These are phyloP conservation scores for Anniella stebbinsi DNA, from an alignment of 2,797 vertebrate species.

Conservation along the genomic window DNA sequence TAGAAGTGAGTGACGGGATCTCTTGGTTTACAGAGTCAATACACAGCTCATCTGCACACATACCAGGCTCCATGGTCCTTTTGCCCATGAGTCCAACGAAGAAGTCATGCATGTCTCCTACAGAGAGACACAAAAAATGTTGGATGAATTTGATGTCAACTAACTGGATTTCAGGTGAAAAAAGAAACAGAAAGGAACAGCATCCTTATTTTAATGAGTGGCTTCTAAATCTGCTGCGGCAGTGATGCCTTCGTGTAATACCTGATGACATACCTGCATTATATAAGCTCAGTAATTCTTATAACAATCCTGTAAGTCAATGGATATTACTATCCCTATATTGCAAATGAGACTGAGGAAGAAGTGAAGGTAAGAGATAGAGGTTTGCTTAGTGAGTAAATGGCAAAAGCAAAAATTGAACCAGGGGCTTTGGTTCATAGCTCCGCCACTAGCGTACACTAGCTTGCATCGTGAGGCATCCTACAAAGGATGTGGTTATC, in stretches of 20 bases:
- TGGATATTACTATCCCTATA: background rate
- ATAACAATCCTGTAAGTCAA: background rate
- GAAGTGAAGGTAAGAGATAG: background rate
- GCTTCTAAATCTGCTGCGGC: background rate
- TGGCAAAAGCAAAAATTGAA: background rate
- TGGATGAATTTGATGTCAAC: background rate
- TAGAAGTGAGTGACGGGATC: background rate
- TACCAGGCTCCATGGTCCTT: conserved; percentile 84
- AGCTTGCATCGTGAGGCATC: background rate
- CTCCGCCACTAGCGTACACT: background rate
- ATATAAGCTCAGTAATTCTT: background rate
- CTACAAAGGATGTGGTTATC: background rate
- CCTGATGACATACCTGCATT: background rate
- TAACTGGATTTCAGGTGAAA: background rate
- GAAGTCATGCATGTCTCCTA: conserved; percentile 96
- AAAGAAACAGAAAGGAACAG: background rate
- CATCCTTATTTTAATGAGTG: background rate
- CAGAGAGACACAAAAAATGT: conserved; percentile 21
- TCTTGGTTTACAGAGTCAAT: background rate
- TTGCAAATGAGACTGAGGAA: background rate
- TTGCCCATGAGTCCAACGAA: conserved; percentile 98
- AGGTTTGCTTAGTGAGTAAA: background rate
- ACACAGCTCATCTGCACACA: conserved; percentile 24
- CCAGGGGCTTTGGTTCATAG: background rate
- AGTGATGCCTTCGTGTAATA: background rate